Conservation (phyloP, 37 sponge, comb jelly and placozoan genomes). For the Halichondria panicea region DNA sequence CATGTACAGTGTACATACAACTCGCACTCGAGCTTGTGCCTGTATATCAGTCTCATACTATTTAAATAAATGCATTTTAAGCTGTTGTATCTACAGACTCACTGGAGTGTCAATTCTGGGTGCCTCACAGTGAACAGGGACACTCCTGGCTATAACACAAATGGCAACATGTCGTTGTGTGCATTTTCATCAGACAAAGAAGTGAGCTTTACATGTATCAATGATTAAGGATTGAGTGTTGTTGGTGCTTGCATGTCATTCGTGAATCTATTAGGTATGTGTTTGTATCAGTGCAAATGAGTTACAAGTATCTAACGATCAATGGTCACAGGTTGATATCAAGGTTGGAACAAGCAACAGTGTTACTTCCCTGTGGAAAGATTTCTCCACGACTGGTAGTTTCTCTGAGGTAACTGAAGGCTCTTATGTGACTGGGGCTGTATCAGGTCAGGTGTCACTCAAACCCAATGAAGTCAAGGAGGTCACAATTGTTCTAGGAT, state of each 20-base stretch:
- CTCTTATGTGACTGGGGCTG: constrained; percentile 8
- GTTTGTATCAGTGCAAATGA: no score
- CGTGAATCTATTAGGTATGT: no score
- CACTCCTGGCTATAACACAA: background rate
- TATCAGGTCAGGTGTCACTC: constrained; percentile 1
- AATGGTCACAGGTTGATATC: constrained; percentile 1
- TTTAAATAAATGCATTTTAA: no score
- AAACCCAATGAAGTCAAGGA: constrained; percentile 14
- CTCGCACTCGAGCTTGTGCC: no score
- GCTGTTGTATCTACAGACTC: background rate
- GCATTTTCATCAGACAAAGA: background rate
- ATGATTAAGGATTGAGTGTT: background rate
- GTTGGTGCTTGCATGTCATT: no score
- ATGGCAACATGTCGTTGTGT: constrained; percentile 20
- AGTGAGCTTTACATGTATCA: background rate
- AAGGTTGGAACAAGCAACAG: background rate
- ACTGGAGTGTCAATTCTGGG: background rate
- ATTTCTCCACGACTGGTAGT: background rate
- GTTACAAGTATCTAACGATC: no score
- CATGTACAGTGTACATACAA: no score
- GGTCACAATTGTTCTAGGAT: constrained; percentile 34
- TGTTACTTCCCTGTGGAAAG: constrained; percentile 7
- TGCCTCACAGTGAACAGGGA: constrained; percentile 15
- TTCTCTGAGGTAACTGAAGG: background rate
- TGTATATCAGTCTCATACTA: no score